Base-by-base conservation (phyloP, 2,113 vertebrate genomes). In the Podiceps cristatus region DNA sequence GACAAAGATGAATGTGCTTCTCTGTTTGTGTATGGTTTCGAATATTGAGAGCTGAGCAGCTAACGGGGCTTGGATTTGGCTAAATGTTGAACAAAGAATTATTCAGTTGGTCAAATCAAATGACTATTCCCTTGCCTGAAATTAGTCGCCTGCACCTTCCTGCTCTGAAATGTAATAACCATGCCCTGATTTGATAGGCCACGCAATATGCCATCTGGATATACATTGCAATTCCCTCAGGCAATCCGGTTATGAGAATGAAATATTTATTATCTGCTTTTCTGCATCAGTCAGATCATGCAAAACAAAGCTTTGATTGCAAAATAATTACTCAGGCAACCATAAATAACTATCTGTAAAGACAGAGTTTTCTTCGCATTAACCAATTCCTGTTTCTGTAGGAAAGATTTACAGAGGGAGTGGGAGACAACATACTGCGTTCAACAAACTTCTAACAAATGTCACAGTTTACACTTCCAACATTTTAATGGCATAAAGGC, bases 1-100 rank as follows among this genome's bases (percentile, higher is more conserved):
- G 93, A 82, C 90, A 78, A 63, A 94, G 94, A 94, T 78, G 62
- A 93, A 88, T 91, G 96, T 89, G 45, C 80, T 91, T 94, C 79
- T 85, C 93, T 96, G 35, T 93, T 82, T 93, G 76, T 12, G 62
- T 68, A 60, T 62, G 76, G 79, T 78, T 83, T 93, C 0, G 4
- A 83, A 85, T 91, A 87, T n/a, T 75, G 80, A 96, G 88, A 94
- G 83, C 73, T 69, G 80, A 87, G 89, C 28, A 94, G 80, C 45
- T 84, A 75, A 23, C 5, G 0, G 72, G 72, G 63, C 56, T 91
- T 53, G 47, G 74, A 84, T 85, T 95, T 88, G 71, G 81, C 56
- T 90, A 96, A 86, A 86, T 91, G 86, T 66, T 64, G 68, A 81
- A 88, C 74, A 55, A 67, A 69, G 73, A 94, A 91, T 96, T 92